Conservation (phyloP, 2,113 vertebrate species). For the Rhinichthys klamathensis region DNA sequence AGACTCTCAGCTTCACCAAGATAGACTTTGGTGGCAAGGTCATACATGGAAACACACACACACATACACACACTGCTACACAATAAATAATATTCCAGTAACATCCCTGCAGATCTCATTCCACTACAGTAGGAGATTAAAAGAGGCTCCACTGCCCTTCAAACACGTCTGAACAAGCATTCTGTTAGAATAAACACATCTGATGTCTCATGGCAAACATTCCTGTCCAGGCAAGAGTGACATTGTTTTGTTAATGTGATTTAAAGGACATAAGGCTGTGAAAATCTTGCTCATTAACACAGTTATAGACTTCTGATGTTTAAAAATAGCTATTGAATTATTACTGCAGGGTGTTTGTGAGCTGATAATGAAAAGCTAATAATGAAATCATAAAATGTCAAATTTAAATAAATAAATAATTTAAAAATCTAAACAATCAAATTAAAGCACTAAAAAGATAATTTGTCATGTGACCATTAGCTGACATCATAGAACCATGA, state of each 20-base stretch:
- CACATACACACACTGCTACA: neutral
- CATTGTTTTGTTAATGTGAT: neutral
- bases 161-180: constrained; percentile 10
- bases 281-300: neutral
- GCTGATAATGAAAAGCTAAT: neutral
- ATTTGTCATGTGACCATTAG: neutral
- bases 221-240: neutral
- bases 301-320: neutral
- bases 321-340: neutral
- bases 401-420: neutral
- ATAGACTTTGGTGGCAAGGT: constrained; percentile 83
- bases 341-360: no score
- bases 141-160: neutral
- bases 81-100: neutral
- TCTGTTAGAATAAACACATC: neutral
- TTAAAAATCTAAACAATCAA: neutral
- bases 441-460: neutral
- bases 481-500: neutral
- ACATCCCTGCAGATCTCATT: neutral
- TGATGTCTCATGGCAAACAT: neutral
- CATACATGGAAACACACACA: constrained; percentile 1
- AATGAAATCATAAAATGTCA: neutral
- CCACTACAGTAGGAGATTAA: neutral
- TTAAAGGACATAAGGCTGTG: neutral
- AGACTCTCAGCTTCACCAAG: constrained; percentile 88